phyloP scores from a whole-genome alignment of 1,140 invertebrate genomes.

The Dufourea novaeangliae region DNA sequence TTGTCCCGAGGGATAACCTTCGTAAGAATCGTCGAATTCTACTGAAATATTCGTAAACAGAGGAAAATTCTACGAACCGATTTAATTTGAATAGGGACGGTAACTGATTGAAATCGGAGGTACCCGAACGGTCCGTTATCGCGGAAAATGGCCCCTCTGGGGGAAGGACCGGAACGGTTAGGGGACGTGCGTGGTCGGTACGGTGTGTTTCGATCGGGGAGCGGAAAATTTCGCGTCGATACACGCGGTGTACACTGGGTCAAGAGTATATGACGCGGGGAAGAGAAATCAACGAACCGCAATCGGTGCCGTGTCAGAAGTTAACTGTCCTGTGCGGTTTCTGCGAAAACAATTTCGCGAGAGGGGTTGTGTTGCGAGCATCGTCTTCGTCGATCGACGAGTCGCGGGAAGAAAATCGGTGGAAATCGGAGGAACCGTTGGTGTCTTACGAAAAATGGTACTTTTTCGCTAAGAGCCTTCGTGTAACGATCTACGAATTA shows the following conservation, averaged over 20 bases:
- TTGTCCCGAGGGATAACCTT: no score
- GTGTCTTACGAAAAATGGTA: no score
- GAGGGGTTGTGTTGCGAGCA: no score
- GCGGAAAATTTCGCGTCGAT: slow-evolving; percentile 47
- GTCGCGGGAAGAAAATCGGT: neutral
- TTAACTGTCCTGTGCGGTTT: slow-evolving; percentile 25
- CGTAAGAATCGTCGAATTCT: no score
- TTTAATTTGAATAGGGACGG: no score
- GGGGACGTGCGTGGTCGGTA: neutral
- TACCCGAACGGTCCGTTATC: no score
- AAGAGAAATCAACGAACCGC: slow-evolving; percentile 25
- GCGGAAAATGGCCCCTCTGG: neutral
- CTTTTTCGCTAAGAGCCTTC: no score
- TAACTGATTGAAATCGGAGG: no score
- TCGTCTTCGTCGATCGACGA: neutral
- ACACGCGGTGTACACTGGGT: slow-evolving; percentile 33
- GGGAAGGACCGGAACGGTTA: neutral
- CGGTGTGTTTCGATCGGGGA: neutral
- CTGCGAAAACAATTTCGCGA: slow-evolving; percentile 30
- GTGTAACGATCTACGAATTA: no score
- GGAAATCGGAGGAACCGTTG: no score
- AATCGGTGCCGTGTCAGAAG: slow-evolving; percentile 47
- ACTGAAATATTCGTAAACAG: no score
- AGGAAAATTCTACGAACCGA: no score
- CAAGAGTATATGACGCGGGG: slow-evolving; percentile 23